phyloP scores from a whole-genome alignment of 1,140 invertebrate species.

The Listronotus bonariensis region DNA sequence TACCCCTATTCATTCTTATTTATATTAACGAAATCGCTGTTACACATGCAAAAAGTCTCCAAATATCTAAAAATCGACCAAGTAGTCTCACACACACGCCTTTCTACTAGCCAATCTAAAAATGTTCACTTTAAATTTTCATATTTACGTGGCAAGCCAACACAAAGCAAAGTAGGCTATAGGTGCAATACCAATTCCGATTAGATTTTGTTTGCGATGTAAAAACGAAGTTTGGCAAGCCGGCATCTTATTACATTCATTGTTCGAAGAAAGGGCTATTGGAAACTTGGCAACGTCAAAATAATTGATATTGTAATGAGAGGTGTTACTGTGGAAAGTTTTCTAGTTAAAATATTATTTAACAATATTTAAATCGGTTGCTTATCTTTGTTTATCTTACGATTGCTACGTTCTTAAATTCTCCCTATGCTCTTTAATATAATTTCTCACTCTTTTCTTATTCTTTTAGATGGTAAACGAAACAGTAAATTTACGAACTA shows the following conservation, averaged over 20 bases:
- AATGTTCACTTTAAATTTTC: conserved; percentile 34
- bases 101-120: conserved; percentile 37
- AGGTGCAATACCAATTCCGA: conserved; percentile 33
- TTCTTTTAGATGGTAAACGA: too few relatives aligned
- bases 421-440: too few relatives aligned
- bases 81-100: conserved; percentile 21
- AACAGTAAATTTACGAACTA: too few relatives aligned
- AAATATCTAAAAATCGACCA: conserved; percentile 21
- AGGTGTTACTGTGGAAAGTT: conserved; percentile 23
- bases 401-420: too few relatives aligned
- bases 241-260: conserved; percentile 1
- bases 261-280: conserved; percentile 19
- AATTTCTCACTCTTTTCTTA: too few relatives aligned
- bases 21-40: too few relatives aligned
- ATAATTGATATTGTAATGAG: conserved; percentile 32
- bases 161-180: conserved; percentile 26
- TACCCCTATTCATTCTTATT: too few relatives aligned
- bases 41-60: too few relatives aligned
- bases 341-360: conserved; percentile 10
- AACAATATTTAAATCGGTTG: conserved; percentile 8
- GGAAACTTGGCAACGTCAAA: conserved; percentile 15
- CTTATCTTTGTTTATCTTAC: background rate
- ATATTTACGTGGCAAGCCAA: conserved; percentile 29
- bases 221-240: conserved; percentile 26
- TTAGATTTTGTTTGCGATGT: conserved; percentile 28